Percentiles rank a stretch among this genome's conserved stretches.
Evolutionary conservation across 1,140 invertebrate genomes (phyloP).

Genomic region (Drosophila paulistorum): DNA sequence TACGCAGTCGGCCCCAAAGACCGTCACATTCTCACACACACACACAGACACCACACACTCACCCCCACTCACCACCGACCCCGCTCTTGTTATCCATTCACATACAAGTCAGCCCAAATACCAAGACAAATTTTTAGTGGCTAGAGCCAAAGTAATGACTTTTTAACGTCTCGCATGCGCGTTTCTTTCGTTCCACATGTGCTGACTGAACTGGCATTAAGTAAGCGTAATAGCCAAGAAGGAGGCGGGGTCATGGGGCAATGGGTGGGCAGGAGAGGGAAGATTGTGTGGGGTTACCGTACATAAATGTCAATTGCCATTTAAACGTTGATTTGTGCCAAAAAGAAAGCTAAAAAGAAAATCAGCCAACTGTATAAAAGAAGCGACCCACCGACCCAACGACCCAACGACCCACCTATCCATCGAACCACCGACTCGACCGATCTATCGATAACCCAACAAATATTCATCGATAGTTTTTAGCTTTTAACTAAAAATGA

Average conservation of each 20-base stretch:
- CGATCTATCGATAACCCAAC: slow-evolving; percentile 10
- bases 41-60: not conserved
- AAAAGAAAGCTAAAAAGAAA: not conserved
- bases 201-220: slow-evolving; percentile 8
- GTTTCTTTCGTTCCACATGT: slow-evolving; percentile 24
- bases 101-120: slow-evolving; percentile 2
- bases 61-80: too few relatives aligned
- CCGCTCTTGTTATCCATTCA: too few relatives aligned
- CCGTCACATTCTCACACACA: not conserved
- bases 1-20: slow-evolving; percentile 7
- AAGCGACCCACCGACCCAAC: not conserved
- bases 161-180: slow-evolving; percentile 59
- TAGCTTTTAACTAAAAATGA: slow-evolving; percentile 31
- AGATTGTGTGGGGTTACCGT: not conserved
- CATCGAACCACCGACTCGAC: slow-evolving; percentile 4
- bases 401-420: slow-evolving; percentile 13
- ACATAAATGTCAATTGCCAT: slow-evolving; percentile 69
- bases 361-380: not conserved
- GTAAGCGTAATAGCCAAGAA: not conserved
- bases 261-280: too few relatives aligned
- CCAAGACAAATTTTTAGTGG: slow-evolving; percentile 68
- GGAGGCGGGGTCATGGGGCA: too few relatives aligned
- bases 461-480: slow-evolving; percentile 58
- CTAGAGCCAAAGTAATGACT: slow-evolving; percentile 62
- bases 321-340: slow-evolving; percentile 71